Evolutionary conservation across 2,888 invertebrate genomes (phyloP), one percentile per base, ranked within the genome.

Genomic region (Caenorhabditis wallacei): DNA sequence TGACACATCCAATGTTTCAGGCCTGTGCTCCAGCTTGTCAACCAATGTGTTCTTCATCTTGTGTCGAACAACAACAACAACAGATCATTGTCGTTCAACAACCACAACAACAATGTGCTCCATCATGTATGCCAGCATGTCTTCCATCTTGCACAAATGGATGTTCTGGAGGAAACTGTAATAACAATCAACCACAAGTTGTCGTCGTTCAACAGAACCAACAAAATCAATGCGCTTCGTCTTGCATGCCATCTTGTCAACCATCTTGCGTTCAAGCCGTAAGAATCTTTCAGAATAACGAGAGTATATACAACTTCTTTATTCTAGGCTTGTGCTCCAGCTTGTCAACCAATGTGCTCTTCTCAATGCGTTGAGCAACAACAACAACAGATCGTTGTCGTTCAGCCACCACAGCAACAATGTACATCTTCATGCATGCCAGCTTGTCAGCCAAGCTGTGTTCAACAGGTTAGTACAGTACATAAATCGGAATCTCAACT

Each of bases 161-260:
- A 69, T 78, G 82, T n/a, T 72, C 71, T 20, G 75, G 79, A 37
- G 51, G 43, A 22, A 81, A 75, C 54, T 84, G 84, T 18, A 68
- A 72, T 43, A 80, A 76, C 61, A 80, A 76, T 63, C 48, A 51
- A 20, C 84, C 69, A 46, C 81, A 84, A 70, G 78, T 88, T 48
- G 64, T 86, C 61, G 84, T 86, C 35, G 81, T 82, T 30, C 83
- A 85, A 46, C 82, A 86, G 30, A 70, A 74, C 30, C 80, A 83
- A 22, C 74, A 82, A 46, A 74, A 84, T 53, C 85, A 87, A 35
- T 87, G 88, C 18, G 79, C 85, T 22, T 81, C 86, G 0, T 82
- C 84, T 20, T 89, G 89, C 69, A 89, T 88, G 89, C 89, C 89
- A 56, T 53, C 87, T 26, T 89, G 89, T 56, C 87, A 87, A 56